Conservation (phyloP, 2,888 invertebrate species). For the Tinea semifulvella region DNA sequence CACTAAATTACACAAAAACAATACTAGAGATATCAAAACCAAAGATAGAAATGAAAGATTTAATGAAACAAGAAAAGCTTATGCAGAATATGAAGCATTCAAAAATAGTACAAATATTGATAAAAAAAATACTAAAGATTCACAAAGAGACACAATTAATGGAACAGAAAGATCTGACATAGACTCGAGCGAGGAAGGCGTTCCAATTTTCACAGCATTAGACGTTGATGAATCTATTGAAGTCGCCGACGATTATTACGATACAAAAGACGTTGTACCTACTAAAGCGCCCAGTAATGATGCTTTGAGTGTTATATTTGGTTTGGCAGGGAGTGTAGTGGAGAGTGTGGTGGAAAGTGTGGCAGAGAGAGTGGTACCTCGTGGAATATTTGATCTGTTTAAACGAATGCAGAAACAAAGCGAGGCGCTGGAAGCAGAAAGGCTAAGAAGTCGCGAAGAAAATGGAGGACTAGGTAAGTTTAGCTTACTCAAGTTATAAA, state of each 20-base stretch:
- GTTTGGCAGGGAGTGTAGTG: conserved; percentile 55
- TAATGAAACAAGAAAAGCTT: not conserved
- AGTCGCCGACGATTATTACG: conserved; percentile 57
- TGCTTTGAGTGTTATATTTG: conserved; percentile 51
- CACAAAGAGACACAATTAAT: conserved; percentile 18
- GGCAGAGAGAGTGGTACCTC: conserved; percentile 54
- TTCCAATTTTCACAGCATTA: conserved; percentile 45
- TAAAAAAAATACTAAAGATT: conserved; percentile 11
- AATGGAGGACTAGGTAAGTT: conserved; percentile 56
- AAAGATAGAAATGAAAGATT: conserved; percentile 20
- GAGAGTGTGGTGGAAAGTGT: conserved; percentile 54
- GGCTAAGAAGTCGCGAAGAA: conserved; percentile 54
- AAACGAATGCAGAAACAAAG: conserved; percentile 57
- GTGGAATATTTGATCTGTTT: conserved; percentile 49
- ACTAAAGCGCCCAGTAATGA: conserved; percentile 51
- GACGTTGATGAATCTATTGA: conserved; percentile 40
- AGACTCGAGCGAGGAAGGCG: conserved; percentile 30
- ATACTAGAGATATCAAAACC: too few species aligned
- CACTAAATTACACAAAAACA: too few species aligned
- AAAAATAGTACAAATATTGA: conserved; percentile 14
- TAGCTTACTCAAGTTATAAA: not conserved
- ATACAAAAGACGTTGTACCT: conserved; percentile 48
- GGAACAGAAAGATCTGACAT: conserved; percentile 12
- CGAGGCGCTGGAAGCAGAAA: conserved; percentile 53
- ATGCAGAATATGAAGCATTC: not conserved